A percentile compares a stretch with the other conserved stretches of the same genome.
phyloP scores from a whole-genome alignment of 1,140 invertebrate genomes.

The Euwallacea similis region DNA sequence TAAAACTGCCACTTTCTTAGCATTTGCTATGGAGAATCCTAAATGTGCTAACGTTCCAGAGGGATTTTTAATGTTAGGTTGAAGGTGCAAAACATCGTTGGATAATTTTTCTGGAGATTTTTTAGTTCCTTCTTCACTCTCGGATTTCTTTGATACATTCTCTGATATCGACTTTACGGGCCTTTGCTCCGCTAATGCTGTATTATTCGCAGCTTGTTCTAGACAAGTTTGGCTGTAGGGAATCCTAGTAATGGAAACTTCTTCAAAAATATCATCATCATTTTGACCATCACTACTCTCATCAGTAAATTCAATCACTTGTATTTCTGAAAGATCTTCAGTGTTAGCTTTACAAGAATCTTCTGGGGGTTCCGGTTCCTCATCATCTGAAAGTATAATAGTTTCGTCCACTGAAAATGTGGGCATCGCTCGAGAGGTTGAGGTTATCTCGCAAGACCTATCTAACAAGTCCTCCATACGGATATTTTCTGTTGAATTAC shows the following conservation, averaged over 20 bases:
- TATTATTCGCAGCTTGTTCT: too few relatives aligned
- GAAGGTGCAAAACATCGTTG: too few relatives aligned
- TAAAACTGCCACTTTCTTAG: neutral
- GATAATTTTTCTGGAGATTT: too few relatives aligned
- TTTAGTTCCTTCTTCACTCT: too few relatives aligned
- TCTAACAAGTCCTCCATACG: conserved; percentile 7
- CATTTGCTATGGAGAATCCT: neutral
- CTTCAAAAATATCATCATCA: conserved; percentile 21
- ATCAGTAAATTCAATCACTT: conserved; percentile 29
- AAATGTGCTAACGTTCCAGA: too few relatives aligned
- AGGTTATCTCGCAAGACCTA: neutral
- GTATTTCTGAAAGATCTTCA: conserved; percentile 29
- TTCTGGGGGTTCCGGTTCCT: neutral
- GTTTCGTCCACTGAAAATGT: conserved; percentile 1
- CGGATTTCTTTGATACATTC: too few relatives aligned
- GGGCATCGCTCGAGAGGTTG: too few relatives aligned
- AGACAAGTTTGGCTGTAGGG: too few relatives aligned
- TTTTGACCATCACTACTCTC: neutral
- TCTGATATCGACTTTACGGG: too few relatives aligned
- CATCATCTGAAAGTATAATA: conserved; percentile 30
- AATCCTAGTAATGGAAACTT: neutral
- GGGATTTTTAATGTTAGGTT: too few relatives aligned
- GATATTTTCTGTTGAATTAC: neutral
- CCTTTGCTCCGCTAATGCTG: too few relatives aligned
- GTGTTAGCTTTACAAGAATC: neutral